A percentile compares a stretch with the other conserved stretches of the same genome.
Evolutionary conservation across 1,140 invertebrate species (phyloP).

Genomic region (Aphidius ervi): DNA sequence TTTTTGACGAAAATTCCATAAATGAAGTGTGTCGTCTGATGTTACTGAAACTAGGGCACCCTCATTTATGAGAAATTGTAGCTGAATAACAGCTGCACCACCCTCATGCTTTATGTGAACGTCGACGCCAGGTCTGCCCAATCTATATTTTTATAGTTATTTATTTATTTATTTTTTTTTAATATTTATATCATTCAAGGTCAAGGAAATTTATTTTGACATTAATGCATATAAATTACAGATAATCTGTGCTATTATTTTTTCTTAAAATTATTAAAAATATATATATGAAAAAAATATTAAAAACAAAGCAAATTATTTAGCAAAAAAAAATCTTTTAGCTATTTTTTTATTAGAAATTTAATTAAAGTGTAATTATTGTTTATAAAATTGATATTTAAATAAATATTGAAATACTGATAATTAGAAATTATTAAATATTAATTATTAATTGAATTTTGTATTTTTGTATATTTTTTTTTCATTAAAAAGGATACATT

Average conservation of each 20-base stretch:
- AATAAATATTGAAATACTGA: too few species aligned
- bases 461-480: too few species aligned
- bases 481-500: constrained; percentile 82
- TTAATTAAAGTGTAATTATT: too few species aligned
- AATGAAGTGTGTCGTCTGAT: constrained; percentile 89
- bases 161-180: not conserved
- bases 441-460: too few species aligned
- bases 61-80: constrained; percentile 94
- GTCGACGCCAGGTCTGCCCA: constrained; percentile 93
- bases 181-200: constrained; percentile 14
- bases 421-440: too few species aligned
- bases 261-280: too few species aligned
- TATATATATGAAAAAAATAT: too few species aligned
- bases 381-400: too few species aligned
- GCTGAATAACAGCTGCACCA: constrained; percentile 76
- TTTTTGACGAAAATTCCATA: constrained; percentile 97
- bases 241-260: not conserved
- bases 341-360: too few species aligned
- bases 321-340: too few species aligned
- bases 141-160: constrained; percentile 54
- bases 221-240: constrained; percentile 29
- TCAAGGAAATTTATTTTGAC: constrained; percentile 35
- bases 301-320: not conserved
- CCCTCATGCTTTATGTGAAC: constrained; percentile 84
- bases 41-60: constrained; percentile 91